Evolutionary conservation across 2,888 invertebrate species (phyloP).

Genomic region (Furcula furcula): DNA sequence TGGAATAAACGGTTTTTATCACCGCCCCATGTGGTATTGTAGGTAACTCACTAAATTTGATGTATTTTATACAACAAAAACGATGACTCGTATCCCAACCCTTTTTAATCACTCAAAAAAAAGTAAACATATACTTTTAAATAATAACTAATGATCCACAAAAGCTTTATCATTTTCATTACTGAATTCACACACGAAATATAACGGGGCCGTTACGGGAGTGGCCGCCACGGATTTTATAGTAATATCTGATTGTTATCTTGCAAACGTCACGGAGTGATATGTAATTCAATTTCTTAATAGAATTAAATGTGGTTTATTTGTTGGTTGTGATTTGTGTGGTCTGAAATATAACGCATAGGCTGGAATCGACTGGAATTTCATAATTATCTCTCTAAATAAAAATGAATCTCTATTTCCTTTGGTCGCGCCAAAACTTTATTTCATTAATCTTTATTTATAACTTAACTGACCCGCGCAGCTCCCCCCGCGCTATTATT

Average conservation of each 20-base stretch:
- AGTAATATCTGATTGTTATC: conserved; percentile 51
- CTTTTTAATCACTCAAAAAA: conserved; percentile 25
- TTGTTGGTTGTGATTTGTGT: conserved; percentile 4
- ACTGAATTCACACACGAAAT: conserved; percentile 23
- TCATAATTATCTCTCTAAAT: too few relatives aligned
- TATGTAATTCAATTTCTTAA: conserved; percentile 55
- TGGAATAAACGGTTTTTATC: too few relatives aligned
- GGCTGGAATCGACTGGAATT: too few relatives aligned
- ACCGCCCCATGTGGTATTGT: too few relatives aligned
- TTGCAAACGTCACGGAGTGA: conserved; percentile 36
- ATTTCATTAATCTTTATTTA: too few relatives aligned
- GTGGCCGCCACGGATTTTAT: conserved; percentile 28
- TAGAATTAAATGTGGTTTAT: conserved; percentile 55
- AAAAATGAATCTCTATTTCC: too few relatives aligned
- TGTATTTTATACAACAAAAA: conserved; percentile 9
- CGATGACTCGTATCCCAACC: conserved; percentile 19
- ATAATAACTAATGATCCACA: conserved; percentile 45
- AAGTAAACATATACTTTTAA: conserved; percentile 16
- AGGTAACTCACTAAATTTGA: too few relatives aligned
- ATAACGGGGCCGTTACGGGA: conserved; percentile 9
- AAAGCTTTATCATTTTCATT: conserved; percentile 38
- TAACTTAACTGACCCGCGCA: too few relatives aligned
- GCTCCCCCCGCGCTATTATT: too few relatives aligned
- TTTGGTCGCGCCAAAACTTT: too few relatives aligned
- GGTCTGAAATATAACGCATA: neutral